Percentiles rank a stretch among this genome's conserved stretches.
These are phyloP conservation scores for Seira ritae DNA, from an alignment of 2,888 invertebrate genomes.

Conservation along the genomic window DNA sequence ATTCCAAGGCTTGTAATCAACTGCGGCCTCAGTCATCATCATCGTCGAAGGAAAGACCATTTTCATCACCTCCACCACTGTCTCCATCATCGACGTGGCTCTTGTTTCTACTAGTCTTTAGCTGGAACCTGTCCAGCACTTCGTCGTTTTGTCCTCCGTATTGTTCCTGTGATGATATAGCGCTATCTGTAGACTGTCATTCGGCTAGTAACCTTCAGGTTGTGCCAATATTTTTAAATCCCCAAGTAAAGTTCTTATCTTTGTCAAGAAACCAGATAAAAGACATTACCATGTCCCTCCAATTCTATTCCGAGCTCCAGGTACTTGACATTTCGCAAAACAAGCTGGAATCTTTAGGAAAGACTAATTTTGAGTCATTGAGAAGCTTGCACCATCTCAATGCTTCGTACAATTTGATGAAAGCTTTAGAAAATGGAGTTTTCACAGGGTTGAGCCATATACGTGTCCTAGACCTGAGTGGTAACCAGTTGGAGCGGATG, in stretches of 20 bases:
- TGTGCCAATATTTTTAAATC: slow-evolving; percentile 71
- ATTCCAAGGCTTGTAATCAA: slow-evolving; percentile 54
- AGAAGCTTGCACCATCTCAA: slow-evolving; percentile 63
- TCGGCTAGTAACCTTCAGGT: slow-evolving; percentile 67
- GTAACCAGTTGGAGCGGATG: slow-evolving; percentile 67
- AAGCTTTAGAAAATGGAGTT: slow-evolving; percentile 61
- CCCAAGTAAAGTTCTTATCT: slow-evolving; percentile 69
- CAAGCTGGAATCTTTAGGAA: slow-evolving; percentile 62
- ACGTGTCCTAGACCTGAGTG: slow-evolving; percentile 63
- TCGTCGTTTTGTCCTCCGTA: slow-evolving; percentile 70
- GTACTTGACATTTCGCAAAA: slow-evolving; percentile 69
- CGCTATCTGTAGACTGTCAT: slow-evolving; percentile 69
- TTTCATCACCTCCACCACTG: background rate
- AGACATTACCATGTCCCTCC: slow-evolving; percentile 70
- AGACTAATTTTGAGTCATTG: slow-evolving; percentile 67
- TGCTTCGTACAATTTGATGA: slow-evolving; percentile 66
- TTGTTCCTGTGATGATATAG: slow-evolving; percentile 69
- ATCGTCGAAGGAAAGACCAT: background rate
- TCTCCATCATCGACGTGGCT: slow-evolving; percentile 38
- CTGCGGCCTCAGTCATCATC: slow-evolving; percentile 27
- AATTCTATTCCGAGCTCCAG: slow-evolving; percentile 69
- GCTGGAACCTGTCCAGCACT: slow-evolving; percentile 64
- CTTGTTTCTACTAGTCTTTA: slow-evolving; percentile 64
- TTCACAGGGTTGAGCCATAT: slow-evolving; percentile 60
- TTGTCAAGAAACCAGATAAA: slow-evolving; percentile 69